Percentiles rank a stretch among this genome's conserved stretches.
Conservation (phyloP, 1,140 invertebrate species). For the Hestina assimilis region DNA sequence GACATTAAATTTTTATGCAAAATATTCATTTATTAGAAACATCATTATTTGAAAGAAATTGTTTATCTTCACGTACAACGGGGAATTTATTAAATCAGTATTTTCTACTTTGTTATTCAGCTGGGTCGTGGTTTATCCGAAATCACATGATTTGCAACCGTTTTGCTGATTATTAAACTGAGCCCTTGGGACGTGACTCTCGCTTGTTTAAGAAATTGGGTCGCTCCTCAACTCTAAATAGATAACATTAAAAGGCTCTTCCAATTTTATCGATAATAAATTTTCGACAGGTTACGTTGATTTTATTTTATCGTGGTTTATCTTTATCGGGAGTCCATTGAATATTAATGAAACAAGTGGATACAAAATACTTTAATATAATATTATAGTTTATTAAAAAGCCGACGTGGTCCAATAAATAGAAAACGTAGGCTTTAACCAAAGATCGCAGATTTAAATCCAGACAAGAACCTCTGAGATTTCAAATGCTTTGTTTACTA, state of each 20-base stretch:
- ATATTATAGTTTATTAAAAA: no score
- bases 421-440: no score
- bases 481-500: no score
- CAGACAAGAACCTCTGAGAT: no score
- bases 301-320: slow-evolving; percentile 9
- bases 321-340: neutral
- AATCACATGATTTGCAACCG: slow-evolving; percentile 20
- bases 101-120: neutral
- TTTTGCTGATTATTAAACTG: slow-evolving; percentile 42
- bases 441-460: no score
- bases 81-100: no score
- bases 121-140: slow-evolving; percentile 1
- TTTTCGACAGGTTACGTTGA: slow-evolving; percentile 27
- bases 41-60: no score
- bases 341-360: neutral
- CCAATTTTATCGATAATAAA: slow-evolving; percentile 25
- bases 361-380: no score
- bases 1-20: no score
- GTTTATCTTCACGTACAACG: no score
- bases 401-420: no score
- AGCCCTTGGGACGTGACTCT: slow-evolving; percentile 49
- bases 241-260: slow-evolving; percentile 33
- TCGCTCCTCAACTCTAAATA: slow-evolving; percentile 29
- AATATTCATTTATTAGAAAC: no score
- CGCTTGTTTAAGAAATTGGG: slow-evolving; percentile 50